A percentile compares a stretch with the other conserved stretches of the same genome.
These are phyloP conservation scores for Isichthys henryi DNA, from an alignment of 2,113 vertebrate species.

Conservation along the genomic window DNA sequence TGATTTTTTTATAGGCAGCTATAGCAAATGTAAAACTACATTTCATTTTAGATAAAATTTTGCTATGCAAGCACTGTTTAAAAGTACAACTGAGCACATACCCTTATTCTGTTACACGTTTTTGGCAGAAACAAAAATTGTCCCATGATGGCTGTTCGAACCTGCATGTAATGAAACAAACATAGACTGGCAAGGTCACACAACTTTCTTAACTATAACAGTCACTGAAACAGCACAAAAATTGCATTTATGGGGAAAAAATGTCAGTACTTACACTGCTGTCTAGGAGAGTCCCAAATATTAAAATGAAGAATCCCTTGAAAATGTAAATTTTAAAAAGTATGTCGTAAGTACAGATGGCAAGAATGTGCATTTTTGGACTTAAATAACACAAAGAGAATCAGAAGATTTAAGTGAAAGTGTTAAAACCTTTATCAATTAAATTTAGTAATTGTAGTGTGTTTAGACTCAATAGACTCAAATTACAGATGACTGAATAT, in stretches of 20 bases:
- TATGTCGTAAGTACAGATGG: not conserved
- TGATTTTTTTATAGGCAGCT: not conserved
- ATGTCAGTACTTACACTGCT: not conserved
- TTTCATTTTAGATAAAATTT: not conserved
- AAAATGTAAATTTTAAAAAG: not conserved
- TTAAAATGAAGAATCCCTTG: constrained; percentile 1
- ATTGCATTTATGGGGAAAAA: not conserved
- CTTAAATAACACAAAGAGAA: not conserved
- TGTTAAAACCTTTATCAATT: not conserved
- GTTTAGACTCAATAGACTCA: not conserved
- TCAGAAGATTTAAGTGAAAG: not conserved
- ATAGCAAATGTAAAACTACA: not conserved
- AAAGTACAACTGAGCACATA: not conserved
- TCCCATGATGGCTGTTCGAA: not conserved
- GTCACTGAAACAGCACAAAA: not conserved
- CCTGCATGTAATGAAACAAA: not conserved
- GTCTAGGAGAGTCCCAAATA: not conserved
- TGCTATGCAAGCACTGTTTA: not conserved
- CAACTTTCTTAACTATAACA: not conserved
- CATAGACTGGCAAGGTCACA: not conserved
- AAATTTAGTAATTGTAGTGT: not conserved
- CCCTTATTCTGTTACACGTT: not conserved
- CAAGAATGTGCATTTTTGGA: not conserved
- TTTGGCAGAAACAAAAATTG: not conserved
- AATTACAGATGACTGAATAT: not conserved